Evolutionary conservation across 2,888 invertebrate species (phyloP).

Genomic region (Acrobeloides nanus): DNA sequence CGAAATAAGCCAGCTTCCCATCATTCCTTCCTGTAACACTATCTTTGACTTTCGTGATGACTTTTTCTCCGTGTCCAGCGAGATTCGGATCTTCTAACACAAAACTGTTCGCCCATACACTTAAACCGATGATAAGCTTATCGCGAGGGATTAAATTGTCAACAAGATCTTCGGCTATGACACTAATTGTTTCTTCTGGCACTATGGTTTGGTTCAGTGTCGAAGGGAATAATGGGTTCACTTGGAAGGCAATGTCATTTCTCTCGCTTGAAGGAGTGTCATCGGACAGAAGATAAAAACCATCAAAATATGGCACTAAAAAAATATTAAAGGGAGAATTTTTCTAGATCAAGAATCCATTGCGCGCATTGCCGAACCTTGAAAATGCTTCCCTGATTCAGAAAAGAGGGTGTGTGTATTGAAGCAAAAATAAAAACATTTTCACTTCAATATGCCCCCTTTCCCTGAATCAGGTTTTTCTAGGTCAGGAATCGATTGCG

Average conservation of each 20-base stretch:
- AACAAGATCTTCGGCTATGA: conserved; percentile 10
- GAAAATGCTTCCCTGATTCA: no score
- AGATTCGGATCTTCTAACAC: neutral
- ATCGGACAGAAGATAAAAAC: conserved; percentile 21
- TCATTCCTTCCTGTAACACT: conserved; percentile 9
- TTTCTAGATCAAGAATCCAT: no score
- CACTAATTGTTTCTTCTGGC: conserved; percentile 10
- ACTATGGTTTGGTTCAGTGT: conserved; percentile 1
- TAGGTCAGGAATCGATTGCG: no score
- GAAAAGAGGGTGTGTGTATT: no score
- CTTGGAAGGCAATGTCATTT: conserved; percentile 12
- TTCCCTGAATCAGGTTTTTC: no score
- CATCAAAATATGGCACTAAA: conserved; percentile 16
- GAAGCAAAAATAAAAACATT: no score
- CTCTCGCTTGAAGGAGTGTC: conserved; percentile 11
- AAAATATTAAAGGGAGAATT: no score
- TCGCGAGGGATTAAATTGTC: conserved; percentile 12
- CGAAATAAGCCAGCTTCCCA: conserved; percentile 17
- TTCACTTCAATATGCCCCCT: no score
- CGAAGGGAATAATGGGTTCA: conserved; percentile 14
- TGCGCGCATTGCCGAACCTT: no score
- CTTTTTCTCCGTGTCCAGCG: neutral
- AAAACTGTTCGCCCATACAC: conserved; percentile 19
- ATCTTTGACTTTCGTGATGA: neutral
- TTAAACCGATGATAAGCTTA: conserved; percentile 23